A percentile compares a stretch with the other conserved stretches of the same genome.
phyloP scores from a whole-genome alignment of 2,888 invertebrate species.

The Lasioglossum oenotherae region DNA sequence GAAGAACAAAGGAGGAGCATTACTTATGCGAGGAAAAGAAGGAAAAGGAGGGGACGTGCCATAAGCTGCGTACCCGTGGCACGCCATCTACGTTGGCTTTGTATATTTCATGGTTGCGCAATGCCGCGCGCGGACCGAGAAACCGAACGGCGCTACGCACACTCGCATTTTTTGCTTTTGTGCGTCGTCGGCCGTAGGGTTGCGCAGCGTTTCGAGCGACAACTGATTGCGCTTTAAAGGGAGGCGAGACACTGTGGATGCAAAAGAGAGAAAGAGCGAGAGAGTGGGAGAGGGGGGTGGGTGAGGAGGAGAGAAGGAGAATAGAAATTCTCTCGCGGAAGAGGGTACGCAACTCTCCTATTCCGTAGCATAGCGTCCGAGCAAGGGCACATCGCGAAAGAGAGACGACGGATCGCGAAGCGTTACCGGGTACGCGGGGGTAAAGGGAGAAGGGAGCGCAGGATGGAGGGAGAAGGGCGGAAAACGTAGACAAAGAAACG shows the following conservation, averaged over 20 bases:
- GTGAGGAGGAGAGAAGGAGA: not conserved
- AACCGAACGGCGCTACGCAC: conserved; percentile 36
- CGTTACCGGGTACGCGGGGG: not conserved
- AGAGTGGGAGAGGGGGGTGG: not conserved
- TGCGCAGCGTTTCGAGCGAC: conserved; percentile 47
- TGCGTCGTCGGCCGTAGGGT: conserved; percentile 45
- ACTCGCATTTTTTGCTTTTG: conserved; percentile 54
- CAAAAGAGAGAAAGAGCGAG: not conserved
- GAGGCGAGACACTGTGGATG: conserved; percentile 41
- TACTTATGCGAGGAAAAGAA: conserved; percentile 39
- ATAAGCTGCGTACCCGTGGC: conserved; percentile 56
- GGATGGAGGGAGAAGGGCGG: conserved; percentile 27
- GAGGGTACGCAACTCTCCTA: conserved; percentile 58
- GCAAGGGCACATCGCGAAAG: conserved; percentile 40
- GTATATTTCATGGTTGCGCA: conserved; percentile 67
- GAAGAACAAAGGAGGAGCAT: conserved; percentile 61
- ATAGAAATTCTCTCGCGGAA: conserved; percentile 39
- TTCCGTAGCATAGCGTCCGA: conserved; percentile 40
- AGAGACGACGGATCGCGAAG: conserved; percentile 50
- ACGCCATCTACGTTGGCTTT: conserved; percentile 69
- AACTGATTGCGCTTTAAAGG: conserved; percentile 64
- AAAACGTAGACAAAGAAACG: conserved; percentile 53
- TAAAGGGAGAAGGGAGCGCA: conserved; percentile 26
- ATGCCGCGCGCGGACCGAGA: conserved; percentile 49
- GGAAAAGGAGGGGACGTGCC: conserved; percentile 55